A percentile compares a stretch with the other conserved stretches of the same genome.
Evolutionary conservation across 2,888 invertebrate species (phyloP).

Genomic region (Luffia ferchaultella): DNA sequence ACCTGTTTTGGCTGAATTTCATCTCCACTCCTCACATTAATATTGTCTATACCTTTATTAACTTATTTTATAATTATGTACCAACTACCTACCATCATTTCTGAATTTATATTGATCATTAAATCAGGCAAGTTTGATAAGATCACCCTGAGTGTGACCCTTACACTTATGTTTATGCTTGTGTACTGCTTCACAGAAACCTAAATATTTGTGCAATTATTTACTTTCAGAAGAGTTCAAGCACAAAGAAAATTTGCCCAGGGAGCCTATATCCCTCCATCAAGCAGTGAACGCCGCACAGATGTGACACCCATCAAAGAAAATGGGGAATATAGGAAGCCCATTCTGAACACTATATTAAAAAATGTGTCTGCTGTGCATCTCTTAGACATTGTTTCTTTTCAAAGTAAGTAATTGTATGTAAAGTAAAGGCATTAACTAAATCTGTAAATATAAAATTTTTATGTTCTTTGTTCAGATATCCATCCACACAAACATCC

Average conservation of each 20-base stretch:
- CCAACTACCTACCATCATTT: no score
- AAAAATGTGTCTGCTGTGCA: slow-evolving; percentile 6
- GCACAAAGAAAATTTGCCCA: slow-evolving; percentile 38
- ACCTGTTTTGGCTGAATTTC: no score
- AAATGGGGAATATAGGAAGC: not conserved
- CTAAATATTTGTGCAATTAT: no score
- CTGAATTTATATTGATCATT: no score
- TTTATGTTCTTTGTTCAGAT: not conserved
- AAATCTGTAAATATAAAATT: not conserved
- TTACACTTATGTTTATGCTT: no score
- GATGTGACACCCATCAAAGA: slow-evolving; percentile 1
- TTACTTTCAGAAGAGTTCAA: slow-evolving; percentile 23
- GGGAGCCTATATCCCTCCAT: slow-evolving; percentile 24
- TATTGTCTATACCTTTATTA: no score
- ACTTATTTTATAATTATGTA: no score
- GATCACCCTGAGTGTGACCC: no score
- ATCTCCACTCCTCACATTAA: no score
- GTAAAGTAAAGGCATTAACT: not conserved
- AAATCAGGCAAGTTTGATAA: no score
- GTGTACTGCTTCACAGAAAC: no score
- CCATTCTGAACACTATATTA: slow-evolving; percentile 9
- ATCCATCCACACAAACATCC: slow-evolving; percentile 1
- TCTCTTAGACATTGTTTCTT: slow-evolving; percentile 22
- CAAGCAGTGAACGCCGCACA: slow-evolving; percentile 1
- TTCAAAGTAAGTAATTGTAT: slow-evolving; percentile 21